These are phyloP conservation scores for Bostrychus sinensis DNA, from an alignment of 2,113 vertebrate genomes.

Conservation along the genomic window DNA sequence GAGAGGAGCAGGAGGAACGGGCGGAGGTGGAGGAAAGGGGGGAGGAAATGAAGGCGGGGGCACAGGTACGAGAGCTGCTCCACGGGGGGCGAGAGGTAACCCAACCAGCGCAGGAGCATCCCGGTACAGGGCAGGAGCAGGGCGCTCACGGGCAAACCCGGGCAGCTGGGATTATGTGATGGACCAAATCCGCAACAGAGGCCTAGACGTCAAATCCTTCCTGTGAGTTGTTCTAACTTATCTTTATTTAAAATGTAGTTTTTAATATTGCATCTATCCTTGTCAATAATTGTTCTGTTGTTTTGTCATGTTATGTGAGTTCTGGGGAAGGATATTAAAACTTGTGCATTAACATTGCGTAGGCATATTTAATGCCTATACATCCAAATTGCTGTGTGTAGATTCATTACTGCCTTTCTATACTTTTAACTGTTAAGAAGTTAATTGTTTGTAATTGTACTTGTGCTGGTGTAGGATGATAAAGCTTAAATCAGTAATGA, in stretches of 20 bases:
- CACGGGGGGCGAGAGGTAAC: constrained; percentile 74
- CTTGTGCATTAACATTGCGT: not conserved
- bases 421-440: not conserved
- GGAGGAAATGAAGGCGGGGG: constrained; percentile 70
- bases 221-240: constrained; percentile 86
- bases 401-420: not conserved
- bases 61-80: constrained; percentile 67
- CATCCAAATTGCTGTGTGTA: constrained; percentile 13
- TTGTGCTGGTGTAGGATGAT: constrained; percentile 25
- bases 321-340: constrained; percentile 74
- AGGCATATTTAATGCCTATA: not conserved
- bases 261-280: constrained; percentile 1
- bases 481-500: constrained; percentile 29
- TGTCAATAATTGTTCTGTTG: constrained; percentile 24
- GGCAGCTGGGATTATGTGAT: constrained; percentile 99
- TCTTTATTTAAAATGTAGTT: constrained; percentile 9
- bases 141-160: constrained; percentile 85
- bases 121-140: constrained; percentile 82
- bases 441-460: not conserved
- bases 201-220: constrained; percentile 98
- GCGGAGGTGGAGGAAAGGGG: constrained; percentile 80
- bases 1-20: constrained; percentile 79
- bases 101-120: constrained; percentile 83
- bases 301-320: constrained; percentile 37
- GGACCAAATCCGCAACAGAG: constrained; percentile 95